Percentiles rank a stretch among this genome's conserved stretches.
These are phyloP conservation scores for Bubo blakistoni DNA, from an alignment of 2,113 vertebrate species.

Conservation along the genomic window DNA sequence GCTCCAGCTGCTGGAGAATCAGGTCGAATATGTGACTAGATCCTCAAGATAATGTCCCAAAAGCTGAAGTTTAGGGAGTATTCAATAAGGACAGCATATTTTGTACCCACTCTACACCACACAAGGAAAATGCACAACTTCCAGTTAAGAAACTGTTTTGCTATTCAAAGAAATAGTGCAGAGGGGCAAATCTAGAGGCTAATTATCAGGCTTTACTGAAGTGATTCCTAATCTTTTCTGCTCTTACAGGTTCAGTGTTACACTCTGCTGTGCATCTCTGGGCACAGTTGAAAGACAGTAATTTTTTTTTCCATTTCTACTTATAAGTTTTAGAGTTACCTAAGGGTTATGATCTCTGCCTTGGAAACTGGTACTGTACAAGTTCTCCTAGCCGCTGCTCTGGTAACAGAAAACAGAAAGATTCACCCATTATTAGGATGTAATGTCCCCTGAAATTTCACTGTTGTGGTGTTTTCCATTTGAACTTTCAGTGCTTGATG, in stretches of 20 bases:
- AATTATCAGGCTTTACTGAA: neutral
- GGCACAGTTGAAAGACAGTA: neutral
- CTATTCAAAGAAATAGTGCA: neutral
- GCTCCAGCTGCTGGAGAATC: neutral
- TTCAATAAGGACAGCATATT: neutral
- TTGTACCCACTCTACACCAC: neutral
- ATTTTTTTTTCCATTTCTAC: neutral
- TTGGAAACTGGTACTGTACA: neutral
- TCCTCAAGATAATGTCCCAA: neutral
- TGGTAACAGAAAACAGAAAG: neutral
- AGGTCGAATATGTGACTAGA: neutral
- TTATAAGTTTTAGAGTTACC: neutral
- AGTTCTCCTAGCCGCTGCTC: neutral
- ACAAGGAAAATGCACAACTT: neutral
- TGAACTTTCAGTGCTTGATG: neutral
- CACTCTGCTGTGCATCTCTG: neutral
- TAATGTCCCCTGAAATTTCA: neutral
- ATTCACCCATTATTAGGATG: neutral
- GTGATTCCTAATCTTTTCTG: neutral
- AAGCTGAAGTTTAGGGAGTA: neutral
- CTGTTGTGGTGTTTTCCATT: neutral
- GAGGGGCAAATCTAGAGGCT: neutral
- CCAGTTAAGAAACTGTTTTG: neutral
- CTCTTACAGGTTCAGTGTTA: neutral
- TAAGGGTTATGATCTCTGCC: neutral